phyloP scores from a whole-genome alignment of 2,888 invertebrate genomes.

The Psylliodes chrysocephalus region DNA sequence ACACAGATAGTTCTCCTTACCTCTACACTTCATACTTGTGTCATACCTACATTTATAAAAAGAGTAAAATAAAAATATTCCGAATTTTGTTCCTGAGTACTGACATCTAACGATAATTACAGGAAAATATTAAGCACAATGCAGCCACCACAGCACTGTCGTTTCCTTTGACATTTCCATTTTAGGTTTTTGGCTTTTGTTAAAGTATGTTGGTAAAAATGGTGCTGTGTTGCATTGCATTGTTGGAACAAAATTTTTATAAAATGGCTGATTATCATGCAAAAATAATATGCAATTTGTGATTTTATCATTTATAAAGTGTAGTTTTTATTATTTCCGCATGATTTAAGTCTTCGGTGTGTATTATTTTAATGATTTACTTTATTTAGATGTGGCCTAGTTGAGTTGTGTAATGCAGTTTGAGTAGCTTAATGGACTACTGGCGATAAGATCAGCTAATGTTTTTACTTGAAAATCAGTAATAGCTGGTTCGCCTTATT shows the following conservation, averaged over 20 bases:
- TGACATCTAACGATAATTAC: neutral
- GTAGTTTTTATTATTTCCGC: constrained; percentile 49
- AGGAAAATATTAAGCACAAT: neutral
- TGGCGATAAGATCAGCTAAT: constrained; percentile 53
- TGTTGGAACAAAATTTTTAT: constrained; percentile 59
- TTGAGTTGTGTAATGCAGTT: constrained; percentile 51
- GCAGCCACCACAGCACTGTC: constrained; percentile 14
- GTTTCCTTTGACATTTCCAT: no score
- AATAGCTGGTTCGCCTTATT: constrained; percentile 37
- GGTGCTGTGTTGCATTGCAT: constrained; percentile 58
- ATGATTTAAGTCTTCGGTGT: constrained; percentile 31
- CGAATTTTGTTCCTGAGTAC: no score
- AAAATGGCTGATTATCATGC: constrained; percentile 61
- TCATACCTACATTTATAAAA: no score
- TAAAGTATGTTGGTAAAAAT: constrained; percentile 27
- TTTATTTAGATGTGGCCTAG: constrained; percentile 40
- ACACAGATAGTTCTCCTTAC: no score
- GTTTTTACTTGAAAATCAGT: constrained; percentile 44
- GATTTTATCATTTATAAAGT: constrained; percentile 53
- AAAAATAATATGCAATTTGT: constrained; percentile 58
- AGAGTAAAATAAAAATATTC: no score
- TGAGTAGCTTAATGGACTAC: constrained; percentile 51
- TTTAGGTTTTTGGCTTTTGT: no score
- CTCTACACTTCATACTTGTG: no score
- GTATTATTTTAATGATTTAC: constrained; percentile 32